Evolutionary conservation across 2,888 invertebrate genomes (phyloP).

Genomic region (Drosophila mimetica): DNA sequence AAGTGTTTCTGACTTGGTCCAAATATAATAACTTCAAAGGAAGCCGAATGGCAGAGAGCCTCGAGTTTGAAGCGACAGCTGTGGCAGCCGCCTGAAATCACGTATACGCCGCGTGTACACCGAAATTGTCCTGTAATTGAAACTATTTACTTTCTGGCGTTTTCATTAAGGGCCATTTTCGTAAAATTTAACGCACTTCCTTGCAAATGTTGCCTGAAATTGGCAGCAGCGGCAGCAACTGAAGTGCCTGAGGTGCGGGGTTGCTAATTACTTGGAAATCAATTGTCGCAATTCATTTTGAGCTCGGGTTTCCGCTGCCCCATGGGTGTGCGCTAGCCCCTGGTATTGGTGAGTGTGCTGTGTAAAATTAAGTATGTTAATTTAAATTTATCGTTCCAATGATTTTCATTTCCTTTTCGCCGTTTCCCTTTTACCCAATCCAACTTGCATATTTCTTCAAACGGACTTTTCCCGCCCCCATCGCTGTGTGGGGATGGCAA

Average conservation of each 20-base stretch:
- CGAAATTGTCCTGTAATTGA: slow-evolving; percentile 64
- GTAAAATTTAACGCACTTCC: slow-evolving; percentile 71
- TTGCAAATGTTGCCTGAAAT: slow-evolving; percentile 65
- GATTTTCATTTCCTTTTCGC: slow-evolving; percentile 60
- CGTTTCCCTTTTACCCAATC: slow-evolving; percentile 35
- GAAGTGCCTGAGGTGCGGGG: slow-evolving; percentile 25
- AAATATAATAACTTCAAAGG: slow-evolving; percentile 40
- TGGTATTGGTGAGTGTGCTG: slow-evolving; percentile 19
- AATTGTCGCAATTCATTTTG: slow-evolving; percentile 77
- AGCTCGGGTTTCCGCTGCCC: slow-evolving; percentile 23
- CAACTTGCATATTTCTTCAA: slow-evolving; percentile 47
- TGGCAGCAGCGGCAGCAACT: slow-evolving; percentile 5
- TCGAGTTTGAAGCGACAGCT: slow-evolving; percentile 27
- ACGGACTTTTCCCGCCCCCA: slow-evolving; percentile 26
- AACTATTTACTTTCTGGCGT: slow-evolving; percentile 73
- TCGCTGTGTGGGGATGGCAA: slow-evolving; percentile 21
- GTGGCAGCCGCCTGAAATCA: slow-evolving; percentile 47
- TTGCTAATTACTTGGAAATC: slow-evolving; percentile 75
- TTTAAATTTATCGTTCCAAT: slow-evolving; percentile 76
- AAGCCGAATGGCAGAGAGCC: slow-evolving; percentile 2
- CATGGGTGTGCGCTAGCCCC: not conserved
- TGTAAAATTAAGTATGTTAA: slow-evolving; percentile 76
- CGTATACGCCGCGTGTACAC: slow-evolving; percentile 58
- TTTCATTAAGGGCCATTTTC: slow-evolving; percentile 74
- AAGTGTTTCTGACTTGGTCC: slow-evolving; percentile 27